Percentiles rank a stretch among this genome's conserved stretches.
These are phyloP conservation scores for Zeuzera pyrina DNA, from an alignment of 2,888 invertebrate genomes.

Conservation along the genomic window DNA sequence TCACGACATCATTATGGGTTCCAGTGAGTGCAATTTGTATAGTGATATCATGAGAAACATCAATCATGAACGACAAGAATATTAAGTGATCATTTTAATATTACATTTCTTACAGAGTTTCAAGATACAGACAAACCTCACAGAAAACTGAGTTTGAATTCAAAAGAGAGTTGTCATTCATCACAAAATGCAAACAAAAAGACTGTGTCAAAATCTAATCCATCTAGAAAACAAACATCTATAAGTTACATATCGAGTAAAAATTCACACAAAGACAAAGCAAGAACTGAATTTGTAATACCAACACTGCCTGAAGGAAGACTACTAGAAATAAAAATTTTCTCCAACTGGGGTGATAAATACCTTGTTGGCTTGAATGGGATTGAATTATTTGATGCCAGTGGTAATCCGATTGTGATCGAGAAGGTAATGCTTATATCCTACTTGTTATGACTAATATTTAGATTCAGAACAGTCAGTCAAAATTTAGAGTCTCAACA, in stretches of 20 bases:
- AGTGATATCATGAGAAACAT: slow-evolving; percentile 9
- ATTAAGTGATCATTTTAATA: background rate
- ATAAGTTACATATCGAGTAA: slow-evolving; percentile 31
- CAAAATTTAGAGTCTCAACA: no score
- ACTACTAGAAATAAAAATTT: slow-evolving; percentile 77
- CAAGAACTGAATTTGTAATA: slow-evolving; percentile 76
- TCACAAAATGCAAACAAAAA: slow-evolving; percentile 20
- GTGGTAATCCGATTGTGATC: slow-evolving; percentile 73
- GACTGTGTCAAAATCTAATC: slow-evolving; percentile 23
- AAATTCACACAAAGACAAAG: slow-evolving; percentile 28
- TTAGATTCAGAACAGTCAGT: background rate
- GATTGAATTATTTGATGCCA: slow-evolving; percentile 79
- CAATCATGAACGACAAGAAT: no score
- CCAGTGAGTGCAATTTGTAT: slow-evolving; percentile 26
- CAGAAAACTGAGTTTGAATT: slow-evolving; percentile 19
- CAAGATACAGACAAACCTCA: slow-evolving; percentile 24
- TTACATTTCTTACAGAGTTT: slow-evolving; percentile 20
- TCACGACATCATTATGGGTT: slow-evolving; percentile 53
- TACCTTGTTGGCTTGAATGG: slow-evolving; percentile 86
- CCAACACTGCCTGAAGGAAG: slow-evolving; percentile 83
- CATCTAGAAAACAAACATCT: slow-evolving; percentile 32
- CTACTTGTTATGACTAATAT: background rate
- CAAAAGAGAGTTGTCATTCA: slow-evolving; percentile 27
- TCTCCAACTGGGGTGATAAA: slow-evolving; percentile 85
- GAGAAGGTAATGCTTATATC: slow-evolving; percentile 71